Conservation (phyloP, 2,888 invertebrate species). For the Thereva unica region DNA sequence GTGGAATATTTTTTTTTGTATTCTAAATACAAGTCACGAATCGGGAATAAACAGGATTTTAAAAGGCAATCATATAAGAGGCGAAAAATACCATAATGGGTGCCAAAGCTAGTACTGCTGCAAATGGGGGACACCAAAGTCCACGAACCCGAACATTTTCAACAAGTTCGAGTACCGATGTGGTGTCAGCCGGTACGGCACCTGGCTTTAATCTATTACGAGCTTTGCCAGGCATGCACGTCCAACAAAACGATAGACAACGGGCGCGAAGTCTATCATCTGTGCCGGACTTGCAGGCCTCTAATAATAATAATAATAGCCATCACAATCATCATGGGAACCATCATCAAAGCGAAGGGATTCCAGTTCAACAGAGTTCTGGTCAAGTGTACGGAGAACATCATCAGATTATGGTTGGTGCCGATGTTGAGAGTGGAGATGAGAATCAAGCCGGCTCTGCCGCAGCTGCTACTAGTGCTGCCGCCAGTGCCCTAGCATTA, state of each 20-base stretch:
- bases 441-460: constrained; percentile 55
- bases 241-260: constrained; percentile 74
- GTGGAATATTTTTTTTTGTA: constrained; percentile 16
- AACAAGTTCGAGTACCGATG: constrained; percentile 70
- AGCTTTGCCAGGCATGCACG: constrained; percentile 72
- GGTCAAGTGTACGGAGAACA: constrained; percentile 54
- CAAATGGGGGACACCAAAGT: constrained; percentile 67
- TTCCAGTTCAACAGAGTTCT: constrained; percentile 45
- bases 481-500: constrained; percentile 61
- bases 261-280: constrained; percentile 81
- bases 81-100: constrained; percentile 63
- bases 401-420: constrained; percentile 43
- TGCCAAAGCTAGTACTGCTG: constrained; percentile 83
- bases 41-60: constrained; percentile 4
- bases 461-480: constrained; percentile 49
- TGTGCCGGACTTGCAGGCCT: constrained; percentile 72
- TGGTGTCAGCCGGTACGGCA: constrained; percentile 61
- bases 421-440: constrained; percentile 47
- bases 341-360: constrained; percentile 59
- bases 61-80: neutral
- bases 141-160: constrained; percentile 77
- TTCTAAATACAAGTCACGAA: neutral
- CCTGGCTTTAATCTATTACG: constrained; percentile 72
- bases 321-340: constrained; percentile 59
- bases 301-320: constrained; percentile 46